Evolutionary conservation across 1,140 invertebrate species (phyloP).

Genomic region (Platorchestia sp.): DNA sequence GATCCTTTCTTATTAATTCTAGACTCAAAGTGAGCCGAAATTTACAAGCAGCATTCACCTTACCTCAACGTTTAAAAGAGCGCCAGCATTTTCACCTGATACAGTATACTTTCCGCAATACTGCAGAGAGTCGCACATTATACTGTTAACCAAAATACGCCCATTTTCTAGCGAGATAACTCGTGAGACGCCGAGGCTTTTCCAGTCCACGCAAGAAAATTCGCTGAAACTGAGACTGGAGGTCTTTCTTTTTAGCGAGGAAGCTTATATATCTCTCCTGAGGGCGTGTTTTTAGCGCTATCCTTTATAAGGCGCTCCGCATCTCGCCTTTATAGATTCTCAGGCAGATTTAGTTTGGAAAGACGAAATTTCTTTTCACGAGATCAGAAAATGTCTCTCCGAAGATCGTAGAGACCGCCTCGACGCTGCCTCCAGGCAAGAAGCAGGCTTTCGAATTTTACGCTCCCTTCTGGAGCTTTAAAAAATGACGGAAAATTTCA

Average conservation of each 20-base stretch:
- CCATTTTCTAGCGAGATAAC: constrained; percentile 39
- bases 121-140: neutral
- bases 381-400: constrained; percentile 51
- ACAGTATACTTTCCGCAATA: neutral
- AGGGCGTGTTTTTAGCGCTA: constrained; percentile 54
- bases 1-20: neutral
- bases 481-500: neutral
- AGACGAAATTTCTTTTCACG: constrained; percentile 53
- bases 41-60: neutral
- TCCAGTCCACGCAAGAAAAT: constrained; percentile 26
- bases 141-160: constrained; percentile 8
- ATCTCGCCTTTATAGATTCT: constrained; percentile 52
- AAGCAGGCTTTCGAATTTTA: constrained; percentile 24
- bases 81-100: neutral
- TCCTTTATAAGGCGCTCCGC: constrained; percentile 52
- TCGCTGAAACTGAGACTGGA: constrained; percentile 38
- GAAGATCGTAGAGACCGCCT: constrained; percentile 28
- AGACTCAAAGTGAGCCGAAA: neutral
- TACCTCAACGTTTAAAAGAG: neutral
- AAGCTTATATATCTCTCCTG: constrained; percentile 50
- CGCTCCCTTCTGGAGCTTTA: neutral
- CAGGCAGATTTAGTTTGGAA: constrained; percentile 55
- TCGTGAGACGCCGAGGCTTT: neutral
- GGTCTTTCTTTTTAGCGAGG: constrained; percentile 21
- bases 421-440: constrained; percentile 30